Evolutionary conservation across 2,797 vertebrate species (phyloP), one percentile per base, ranked within the genome.

Genomic region (Chrysocyon brachyurus): DNA sequence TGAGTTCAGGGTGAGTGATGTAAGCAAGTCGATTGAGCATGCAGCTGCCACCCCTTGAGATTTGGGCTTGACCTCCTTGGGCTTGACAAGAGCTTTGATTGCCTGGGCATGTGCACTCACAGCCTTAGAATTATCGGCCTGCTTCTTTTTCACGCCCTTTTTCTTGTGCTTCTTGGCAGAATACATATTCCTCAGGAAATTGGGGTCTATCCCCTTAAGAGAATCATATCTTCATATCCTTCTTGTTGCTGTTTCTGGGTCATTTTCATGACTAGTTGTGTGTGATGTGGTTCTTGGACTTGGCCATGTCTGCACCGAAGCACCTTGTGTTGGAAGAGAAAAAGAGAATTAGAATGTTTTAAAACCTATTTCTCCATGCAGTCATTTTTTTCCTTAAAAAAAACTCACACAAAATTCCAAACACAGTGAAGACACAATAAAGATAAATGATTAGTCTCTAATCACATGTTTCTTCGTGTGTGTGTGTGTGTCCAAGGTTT

Each of bases 371-470:
- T 88, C 24, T 90, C 33, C 15, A 22, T 82, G 24, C 12, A 96
- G 54, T 84, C 24, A 46, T 92, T 94, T 94, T 96, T 70, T 19
- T 63, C n/a, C 66, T 59, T 72, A 92, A 91, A 81, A 92, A 90
- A 92, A 46, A 26, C 54, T 90, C 16, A 68, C 26, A 33, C 7
- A 79, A 66, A 52, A 1, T 31, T 93, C 87, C 61, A 79, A 83
- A 64, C 14, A 70, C 10, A 12, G 14, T 70, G 84, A 73, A 36
- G 28, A 2, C 17, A 95, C 92, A 87, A 8, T 81, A 49, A 96
- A 94, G 7, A 46, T 72, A 89, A 90, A 70, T 90, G n/a, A 94
- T 94, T 92, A 96, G 28, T 72, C 83, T 93, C 49, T 94, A 96
- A 97, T 90, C 63, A 83, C 28, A 79, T 54, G 28, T 28, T 96